Base-by-base conservation (phyloP, 2,888 invertebrate genomes). In the Meiosimyza decipiens region DNA sequence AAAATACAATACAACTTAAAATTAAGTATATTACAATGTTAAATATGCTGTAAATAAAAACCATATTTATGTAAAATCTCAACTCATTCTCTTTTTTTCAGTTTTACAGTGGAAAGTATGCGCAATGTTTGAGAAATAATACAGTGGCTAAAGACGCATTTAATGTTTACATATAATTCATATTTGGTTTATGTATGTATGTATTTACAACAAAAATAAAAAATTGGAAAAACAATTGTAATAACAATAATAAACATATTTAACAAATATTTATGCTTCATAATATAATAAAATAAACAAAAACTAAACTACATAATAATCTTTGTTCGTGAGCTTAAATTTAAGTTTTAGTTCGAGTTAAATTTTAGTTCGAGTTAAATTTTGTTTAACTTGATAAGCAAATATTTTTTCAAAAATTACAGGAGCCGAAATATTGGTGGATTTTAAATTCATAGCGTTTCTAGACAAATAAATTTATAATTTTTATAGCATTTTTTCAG, bases 261-360 rank as follows among this genome's bases (percentile, higher is more conserved):
- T 63, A 63, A 12, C 28, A 57, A 28, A 11, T n/a, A 6, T 0
- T 18, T 55, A 28, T 50, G 49, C 63, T 63, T 50, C 63, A 63
- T 13, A 63, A 63, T 40, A 9, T 40, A 40, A 22, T 18, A 22
- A 63, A 57, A 63, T 16, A 49, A 63, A 18, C 16, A 22, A 9
- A 57, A 57, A 63, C 63, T 63, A 49, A 63, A 63, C 63, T 63
- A 63, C 63, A 63, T 63, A 63, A 63, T 49, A 49, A 63, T 63
- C 62, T 62, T 49, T 63, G 63, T 49, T 63, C 50, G 18, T 63
- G 16, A 16, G 50, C 63, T 63, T 63, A 63, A n/a, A 63, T 50
- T 63, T 63, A 47, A 49, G 18, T 49, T 13, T 57, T 28, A 57
- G 28, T 57, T 57, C 18, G 13, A 28, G 12, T 62, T 62, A 11